Conservation (phyloP, 2,797 vertebrate genomes). For the Rhinogobio ventralis region DNA sequence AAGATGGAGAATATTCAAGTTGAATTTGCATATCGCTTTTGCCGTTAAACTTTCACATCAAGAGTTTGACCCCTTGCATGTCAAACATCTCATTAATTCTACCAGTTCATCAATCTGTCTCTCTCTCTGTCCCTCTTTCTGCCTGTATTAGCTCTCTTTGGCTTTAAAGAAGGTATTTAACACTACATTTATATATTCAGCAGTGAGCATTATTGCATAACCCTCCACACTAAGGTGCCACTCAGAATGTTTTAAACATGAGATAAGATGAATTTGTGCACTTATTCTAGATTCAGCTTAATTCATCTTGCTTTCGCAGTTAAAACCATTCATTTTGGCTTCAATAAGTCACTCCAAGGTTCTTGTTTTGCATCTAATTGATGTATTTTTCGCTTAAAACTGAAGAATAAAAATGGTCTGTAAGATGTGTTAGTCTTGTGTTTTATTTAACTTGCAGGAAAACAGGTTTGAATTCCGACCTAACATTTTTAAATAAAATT, state of each 20-base stretch:
- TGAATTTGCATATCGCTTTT: conserved; percentile 19
- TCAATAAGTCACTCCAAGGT: not conserved
- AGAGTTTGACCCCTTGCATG: conserved; percentile 31
- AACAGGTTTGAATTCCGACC: too few relatives aligned
- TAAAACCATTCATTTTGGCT: conserved; percentile 11
- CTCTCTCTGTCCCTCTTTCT: conserved; percentile 15
- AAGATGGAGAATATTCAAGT: conserved; percentile 33
- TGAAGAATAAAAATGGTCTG: not conserved
- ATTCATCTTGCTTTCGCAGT: not conserved
- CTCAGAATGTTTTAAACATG: conserved; percentile 52
- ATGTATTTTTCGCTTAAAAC: not conserved
- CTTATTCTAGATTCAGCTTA: conserved; percentile 2
- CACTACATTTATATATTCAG: conserved; percentile 45
- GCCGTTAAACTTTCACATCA: not conserved
- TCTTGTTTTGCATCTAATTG: not conserved
- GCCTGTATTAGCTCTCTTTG: conserved; percentile 13
- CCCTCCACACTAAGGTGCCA: conserved; percentile 23
- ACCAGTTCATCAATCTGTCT: not conserved
- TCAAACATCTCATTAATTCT: conserved; percentile 42
- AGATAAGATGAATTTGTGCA: conserved; percentile 4
- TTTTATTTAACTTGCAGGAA: too few relatives aligned
- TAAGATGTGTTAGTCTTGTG: not conserved
- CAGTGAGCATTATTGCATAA: conserved; percentile 14
- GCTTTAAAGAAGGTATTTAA: conserved; percentile 28
- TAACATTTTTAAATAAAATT: too few relatives aligned